Percentiles rank a stretch among this genome's conserved stretches.
Conservation (phyloP, 2,888 invertebrate genomes). For the Griposia aprilina region DNA sequence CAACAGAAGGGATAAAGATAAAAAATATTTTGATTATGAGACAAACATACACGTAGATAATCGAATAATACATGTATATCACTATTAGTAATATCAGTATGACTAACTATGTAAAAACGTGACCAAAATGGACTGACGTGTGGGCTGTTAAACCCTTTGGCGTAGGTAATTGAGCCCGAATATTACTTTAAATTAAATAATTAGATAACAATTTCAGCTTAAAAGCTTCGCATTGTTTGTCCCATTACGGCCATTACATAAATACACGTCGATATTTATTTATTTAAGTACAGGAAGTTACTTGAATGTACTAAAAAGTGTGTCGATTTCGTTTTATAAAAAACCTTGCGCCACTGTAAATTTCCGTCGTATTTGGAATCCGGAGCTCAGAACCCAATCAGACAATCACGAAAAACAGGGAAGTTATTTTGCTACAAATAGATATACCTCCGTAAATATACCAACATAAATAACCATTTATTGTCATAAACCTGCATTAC, state of each 20-base stretch:
- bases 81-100: not conserved
- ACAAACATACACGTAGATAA: not conserved
- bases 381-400: not conserved
- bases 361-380: not conserved
- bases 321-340: not conserved
- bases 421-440: not conserved
- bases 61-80: not conserved
- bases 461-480: not conserved
- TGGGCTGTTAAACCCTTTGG: not conserved
- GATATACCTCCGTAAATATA: not conserved
- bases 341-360: not conserved
- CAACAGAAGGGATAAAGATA: not conserved
- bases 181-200: conserved; percentile 15
- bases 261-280: not conserved
- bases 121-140: not conserved
- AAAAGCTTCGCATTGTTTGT: conserved; percentile 19
- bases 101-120: conserved; percentile 3
- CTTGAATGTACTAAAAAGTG: not conserved
- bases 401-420: not conserved
- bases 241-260: not conserved
- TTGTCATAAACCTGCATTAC: conserved; percentile 7
- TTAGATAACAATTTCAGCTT: conserved; percentile 1
- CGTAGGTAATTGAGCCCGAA: not conserved
- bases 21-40: not conserved
- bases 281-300: not conserved